Base-by-base conservation (phyloP, 1,140 invertebrate species). In the Nymphalis io region DNA sequence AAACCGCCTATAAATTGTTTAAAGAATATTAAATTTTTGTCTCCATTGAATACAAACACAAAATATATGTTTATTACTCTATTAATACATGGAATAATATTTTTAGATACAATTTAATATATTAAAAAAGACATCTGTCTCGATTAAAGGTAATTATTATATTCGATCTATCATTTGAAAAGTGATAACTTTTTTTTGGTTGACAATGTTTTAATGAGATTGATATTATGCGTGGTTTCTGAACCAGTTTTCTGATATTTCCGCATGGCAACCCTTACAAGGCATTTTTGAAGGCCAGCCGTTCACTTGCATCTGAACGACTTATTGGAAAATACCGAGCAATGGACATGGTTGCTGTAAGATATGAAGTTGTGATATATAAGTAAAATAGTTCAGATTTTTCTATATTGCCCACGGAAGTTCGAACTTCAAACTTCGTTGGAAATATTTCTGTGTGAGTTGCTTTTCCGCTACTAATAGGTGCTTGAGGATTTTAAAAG, bases 221-320 rank as follows among this genome's bases (percentile, higher is more conserved):
- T 27, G 42, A 62, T 68, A 67, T 74, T 67, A 75, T 53, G 53
- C 44, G 57, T 60, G 68, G 75, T 63, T 70, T 70, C 62, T 73
- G 73, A 63, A 74, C 72, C 63, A 68, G 76, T 76, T 78, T 74
- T 74, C 55, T 53, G 62, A 42, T 44, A 64, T 76, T 80, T 80
- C 78, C 78, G 78, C 73, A 67, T 78, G 78, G 72, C 71, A 72
- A 78, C 78, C 74, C 78, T 66, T 75, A 75, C 53, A 74, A 76
- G 78, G 78, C 64, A 69, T 74, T 67, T 55, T 42, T 23, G 60
- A 80, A 80, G 78, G 75, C 72, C 76, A 62, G 38, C 72, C 78
- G 68, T 78, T 80, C 78, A 80, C 78, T 80, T 66, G 44, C 44
- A 62, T 46, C 60, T 73, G 60, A 74, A 67, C 38, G 61, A 68